Conservation (phyloP, 2,888 invertebrate species). For the Drosophila borborema region DNA sequence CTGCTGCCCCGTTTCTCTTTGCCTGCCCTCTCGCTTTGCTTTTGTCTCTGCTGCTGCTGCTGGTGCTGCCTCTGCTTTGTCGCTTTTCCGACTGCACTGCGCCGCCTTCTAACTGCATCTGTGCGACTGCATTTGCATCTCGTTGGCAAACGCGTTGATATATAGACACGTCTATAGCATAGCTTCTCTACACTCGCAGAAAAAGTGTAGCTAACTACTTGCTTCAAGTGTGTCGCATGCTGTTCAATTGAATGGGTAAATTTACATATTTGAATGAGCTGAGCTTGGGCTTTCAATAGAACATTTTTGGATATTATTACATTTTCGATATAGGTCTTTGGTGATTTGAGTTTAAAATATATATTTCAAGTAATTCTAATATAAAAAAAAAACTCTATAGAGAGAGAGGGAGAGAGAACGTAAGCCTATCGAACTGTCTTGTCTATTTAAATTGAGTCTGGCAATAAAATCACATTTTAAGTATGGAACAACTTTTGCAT, state of each 20-base stretch:
- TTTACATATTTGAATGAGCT: not conserved
- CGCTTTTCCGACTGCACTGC: conserved; percentile 29
- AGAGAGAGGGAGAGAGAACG: too few species aligned
- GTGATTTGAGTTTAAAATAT: too few species aligned
- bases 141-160: conserved; percentile 40
- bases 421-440: too few species aligned
- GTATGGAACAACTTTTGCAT: too few species aligned
- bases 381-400: too few species aligned
- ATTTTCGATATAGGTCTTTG: too few species aligned
- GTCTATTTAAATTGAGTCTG: too few species aligned
- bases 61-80: conserved; percentile 4
- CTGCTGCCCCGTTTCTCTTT: not conserved
- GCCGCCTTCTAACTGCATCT: conserved; percentile 24
- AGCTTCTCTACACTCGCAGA: not conserved
- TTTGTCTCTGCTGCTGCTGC: conserved; percentile 12
- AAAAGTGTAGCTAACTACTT: conserved; percentile 4
- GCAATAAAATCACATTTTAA: too few species aligned
- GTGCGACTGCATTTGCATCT: conserved; percentile 46
- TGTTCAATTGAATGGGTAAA: not conserved
- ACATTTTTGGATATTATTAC: not conserved
- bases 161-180: conserved; percentile 44
- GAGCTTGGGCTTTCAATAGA: not conserved
- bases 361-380: too few species aligned
- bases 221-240: not conserved
- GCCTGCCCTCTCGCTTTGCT: not conserved